phyloP scores from a whole-genome alignment of 1,140 invertebrate species.

The Hycleus phaleratus region DNA sequence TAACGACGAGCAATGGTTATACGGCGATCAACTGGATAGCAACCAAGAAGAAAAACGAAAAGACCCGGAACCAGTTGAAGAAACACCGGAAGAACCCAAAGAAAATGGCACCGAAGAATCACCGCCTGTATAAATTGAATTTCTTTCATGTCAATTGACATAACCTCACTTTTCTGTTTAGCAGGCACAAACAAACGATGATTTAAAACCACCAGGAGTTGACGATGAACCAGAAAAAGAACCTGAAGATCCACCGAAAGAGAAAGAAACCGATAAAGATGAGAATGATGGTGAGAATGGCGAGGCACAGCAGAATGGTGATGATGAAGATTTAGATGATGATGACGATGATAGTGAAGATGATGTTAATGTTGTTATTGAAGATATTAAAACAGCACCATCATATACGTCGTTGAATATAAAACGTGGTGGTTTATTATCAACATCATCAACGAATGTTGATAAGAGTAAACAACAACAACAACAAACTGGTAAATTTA shows the following conservation, averaged over 20 bases:
- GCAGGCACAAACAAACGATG: slow-evolving; percentile 16
- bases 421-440: slow-evolving; percentile 51
- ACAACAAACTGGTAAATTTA: slow-evolving; percentile 69
- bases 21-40: slow-evolving; percentile 46
- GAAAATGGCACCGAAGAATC: slow-evolving; percentile 5
- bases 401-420: slow-evolving; percentile 59
- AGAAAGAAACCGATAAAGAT: slow-evolving; percentile 23
- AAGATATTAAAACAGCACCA: slow-evolving; percentile 68
- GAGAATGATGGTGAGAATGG: slow-evolving; percentile 42
- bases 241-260: slow-evolving; percentile 8
- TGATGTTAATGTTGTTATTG: slow-evolving; percentile 78
- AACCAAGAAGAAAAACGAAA: slow-evolving; percentile 22
- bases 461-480: slow-evolving; percentile 41
- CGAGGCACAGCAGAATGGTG: slow-evolving; percentile 44
- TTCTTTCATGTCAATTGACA: not conserved
- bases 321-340: slow-evolving; percentile 50
- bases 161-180: slow-evolving; percentile 11
- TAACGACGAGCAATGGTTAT: slow-evolving; percentile 60
- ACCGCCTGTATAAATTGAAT: slow-evolving; percentile 3
- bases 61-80: slow-evolving; percentile 13
- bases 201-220: slow-evolving; percentile 27
- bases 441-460: slow-evolving; percentile 41
- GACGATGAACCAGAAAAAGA: slow-evolving; percentile 22
- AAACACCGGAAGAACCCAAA: slow-evolving; percentile 3
- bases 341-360: slow-evolving; percentile 68